Percentiles rank a stretch among this genome's conserved stretches.
Evolutionary conservation across 2,888 invertebrate species (phyloP).

Genomic region (Dryocosmus kuriphilus): DNA sequence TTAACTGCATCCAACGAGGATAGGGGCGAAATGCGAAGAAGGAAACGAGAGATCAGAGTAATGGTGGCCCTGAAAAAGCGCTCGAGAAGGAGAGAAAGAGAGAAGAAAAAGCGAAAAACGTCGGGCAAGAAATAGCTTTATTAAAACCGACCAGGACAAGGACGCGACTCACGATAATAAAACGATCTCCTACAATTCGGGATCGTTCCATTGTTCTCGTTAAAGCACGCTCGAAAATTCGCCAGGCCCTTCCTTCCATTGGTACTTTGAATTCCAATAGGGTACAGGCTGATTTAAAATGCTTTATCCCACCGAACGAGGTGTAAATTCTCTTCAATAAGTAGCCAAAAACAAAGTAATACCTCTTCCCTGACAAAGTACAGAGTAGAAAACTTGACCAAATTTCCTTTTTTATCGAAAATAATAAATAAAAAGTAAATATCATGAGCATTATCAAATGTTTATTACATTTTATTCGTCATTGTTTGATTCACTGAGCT

Average conservation of each 20-base stretch:
- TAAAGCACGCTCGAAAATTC: constrained; percentile 56
- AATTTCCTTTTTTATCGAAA: background rate
- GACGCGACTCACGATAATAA: constrained; percentile 61
- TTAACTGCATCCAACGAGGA: constrained; percentile 61
- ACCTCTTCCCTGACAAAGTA: background rate
- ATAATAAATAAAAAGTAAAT: background rate
- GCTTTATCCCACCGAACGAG: constrained; percentile 23
- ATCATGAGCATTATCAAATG: background rate
- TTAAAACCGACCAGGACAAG: constrained; percentile 59
- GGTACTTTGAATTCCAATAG: constrained; percentile 39
- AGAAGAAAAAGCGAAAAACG: constrained; percentile 37
- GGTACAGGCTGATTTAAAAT: constrained; percentile 39
- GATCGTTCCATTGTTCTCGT: constrained; percentile 64
- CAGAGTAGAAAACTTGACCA: background rate
- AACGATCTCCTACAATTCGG: constrained; percentile 61
- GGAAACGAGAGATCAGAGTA: constrained; percentile 6
- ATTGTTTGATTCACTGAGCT: background rate
- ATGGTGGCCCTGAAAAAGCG: background rate
- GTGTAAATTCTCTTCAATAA: constrained; percentile 40
- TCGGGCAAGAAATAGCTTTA: constrained; percentile 54
- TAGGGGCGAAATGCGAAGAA: constrained; percentile 48
- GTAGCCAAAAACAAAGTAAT: constrained; percentile 26
- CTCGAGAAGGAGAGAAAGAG: constrained; percentile 24
- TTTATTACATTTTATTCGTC: background rate
- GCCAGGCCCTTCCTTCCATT: constrained; percentile 43